These are phyloP conservation scores for Sebastes alutus DNA, from an alignment of 2,797 vertebrate species.

Conservation along the genomic window DNA sequence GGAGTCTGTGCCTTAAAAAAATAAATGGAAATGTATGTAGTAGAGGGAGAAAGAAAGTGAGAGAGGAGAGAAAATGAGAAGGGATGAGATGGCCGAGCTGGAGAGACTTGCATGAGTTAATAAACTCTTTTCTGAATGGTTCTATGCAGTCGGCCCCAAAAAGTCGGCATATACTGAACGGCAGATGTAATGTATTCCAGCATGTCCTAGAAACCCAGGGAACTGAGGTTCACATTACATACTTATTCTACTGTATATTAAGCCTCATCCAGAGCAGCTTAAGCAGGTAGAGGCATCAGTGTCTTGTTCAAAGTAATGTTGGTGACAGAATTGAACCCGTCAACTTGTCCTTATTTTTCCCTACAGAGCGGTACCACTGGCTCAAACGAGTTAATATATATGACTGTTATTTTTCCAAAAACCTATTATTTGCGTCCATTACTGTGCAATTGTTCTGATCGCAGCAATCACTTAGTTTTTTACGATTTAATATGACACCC, in stretches of 20 bases:
- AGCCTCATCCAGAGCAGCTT: slow-evolving; percentile 14
- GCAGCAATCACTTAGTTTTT: slow-evolving; percentile 27
- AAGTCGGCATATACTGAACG: slow-evolving; percentile 28
- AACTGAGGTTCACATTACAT: slow-evolving; percentile 36
- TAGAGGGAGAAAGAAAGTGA: not conserved
- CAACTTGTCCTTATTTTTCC: slow-evolving; percentile 20
- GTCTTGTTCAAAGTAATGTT: slow-evolving; percentile 28
- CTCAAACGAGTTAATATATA: slow-evolving; percentile 16
- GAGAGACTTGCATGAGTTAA: slow-evolving; percentile 64
- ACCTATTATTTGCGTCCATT: slow-evolving; percentile 45
- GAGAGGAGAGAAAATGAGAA: slow-evolving; percentile 1
- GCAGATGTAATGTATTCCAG: slow-evolving; percentile 60
- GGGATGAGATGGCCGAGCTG: slow-evolving; percentile 22
- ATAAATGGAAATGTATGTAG: slow-evolving; percentile 40
- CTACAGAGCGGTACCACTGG: not conserved
- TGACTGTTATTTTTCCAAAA: slow-evolving; percentile 15
- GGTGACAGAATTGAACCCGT: slow-evolving; percentile 19
- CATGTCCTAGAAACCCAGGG: slow-evolving; percentile 61
- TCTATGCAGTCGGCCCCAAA: slow-evolving; percentile 37
- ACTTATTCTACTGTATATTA: slow-evolving; percentile 21
- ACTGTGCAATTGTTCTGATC: slow-evolving; percentile 28
- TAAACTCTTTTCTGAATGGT: slow-evolving; percentile 57
- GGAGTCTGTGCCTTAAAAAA: slow-evolving; percentile 18
- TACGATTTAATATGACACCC: slow-evolving; percentile 24
- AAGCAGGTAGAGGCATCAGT: slow-evolving; percentile 16